Conservation (phyloP, 1,140 invertebrate species). For the Aphaenogaster floridana region DNA sequence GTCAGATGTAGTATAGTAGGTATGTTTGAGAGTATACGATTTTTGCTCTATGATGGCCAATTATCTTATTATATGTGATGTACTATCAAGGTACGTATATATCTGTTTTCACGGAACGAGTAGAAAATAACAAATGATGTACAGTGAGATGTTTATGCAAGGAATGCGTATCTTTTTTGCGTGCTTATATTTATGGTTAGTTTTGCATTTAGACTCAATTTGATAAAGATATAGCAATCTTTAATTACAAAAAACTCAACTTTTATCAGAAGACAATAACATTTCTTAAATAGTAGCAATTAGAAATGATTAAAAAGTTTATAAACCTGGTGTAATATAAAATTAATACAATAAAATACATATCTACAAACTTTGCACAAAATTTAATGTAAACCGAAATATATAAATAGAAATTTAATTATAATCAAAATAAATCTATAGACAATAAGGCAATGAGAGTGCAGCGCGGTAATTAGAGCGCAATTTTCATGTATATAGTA, state of each 20-base stretch:
- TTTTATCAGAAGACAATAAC: background rate
- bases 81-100: background rate
- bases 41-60: slow-evolving; percentile 15
- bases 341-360: background rate
- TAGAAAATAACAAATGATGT: background rate
- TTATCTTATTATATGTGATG: slow-evolving; percentile 43
- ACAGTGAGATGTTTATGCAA: background rate
- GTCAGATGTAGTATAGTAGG: background rate
- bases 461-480: too few species aligned
- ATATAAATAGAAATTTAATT: too few species aligned
- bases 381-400: too few species aligned
- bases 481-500: too few species aligned
- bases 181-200: background rate
- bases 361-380: background rate
- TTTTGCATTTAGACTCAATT: background rate
- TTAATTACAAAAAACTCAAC: background rate
- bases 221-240: background rate
- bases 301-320: background rate
- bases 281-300: background rate
- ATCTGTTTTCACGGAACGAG: background rate
- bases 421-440: too few species aligned
- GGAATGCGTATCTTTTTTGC: background rate
- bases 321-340: background rate
- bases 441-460: too few species aligned
- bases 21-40: background rate